Percentiles rank a stretch among this genome's conserved stretches.
Conservation (phyloP, 2,888 invertebrate genomes). For the Macrosiphum euphorbiae region DNA sequence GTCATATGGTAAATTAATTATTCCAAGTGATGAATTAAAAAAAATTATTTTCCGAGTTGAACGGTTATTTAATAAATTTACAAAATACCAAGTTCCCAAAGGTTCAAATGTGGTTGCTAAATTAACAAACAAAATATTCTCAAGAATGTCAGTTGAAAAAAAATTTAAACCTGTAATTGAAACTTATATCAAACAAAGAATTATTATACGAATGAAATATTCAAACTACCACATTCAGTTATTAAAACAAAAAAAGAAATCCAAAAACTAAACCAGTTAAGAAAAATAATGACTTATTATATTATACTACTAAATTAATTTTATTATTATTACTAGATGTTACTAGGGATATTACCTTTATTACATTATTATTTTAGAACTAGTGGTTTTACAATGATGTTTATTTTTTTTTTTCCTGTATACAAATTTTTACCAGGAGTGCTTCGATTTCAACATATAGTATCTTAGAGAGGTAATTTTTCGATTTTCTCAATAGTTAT, state of each 20-base stretch:
- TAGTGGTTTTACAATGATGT: too few species aligned
- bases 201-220: conserved; percentile 8
- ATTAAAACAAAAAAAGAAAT: background rate
- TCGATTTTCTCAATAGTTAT: too few species aligned
- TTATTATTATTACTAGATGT: background rate
- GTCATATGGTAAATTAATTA: background rate
- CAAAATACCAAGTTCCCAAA: background rate
- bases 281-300: background rate
- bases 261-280: background rate
- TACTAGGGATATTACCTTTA: too few species aligned
- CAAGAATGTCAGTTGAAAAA: background rate
- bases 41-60: background rate
- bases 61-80: background rate
- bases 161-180: conserved; percentile 15
- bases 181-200: conserved; percentile 12
- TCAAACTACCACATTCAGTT: background rate
- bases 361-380: too few species aligned
- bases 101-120: background rate
- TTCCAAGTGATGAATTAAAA: conserved; percentile 1
- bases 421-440: too few species aligned
- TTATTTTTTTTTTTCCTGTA: too few species aligned
- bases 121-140: background rate
- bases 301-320: background rate
- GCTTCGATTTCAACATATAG: too few species aligned
- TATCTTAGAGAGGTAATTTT: too few species aligned